A percentile compares a stretch with the other conserved stretches of the same genome.
These are phyloP conservation scores for Sylvicola cinctus DNA, from an alignment of 2,888 invertebrate genomes.

Conservation along the genomic window DNA sequence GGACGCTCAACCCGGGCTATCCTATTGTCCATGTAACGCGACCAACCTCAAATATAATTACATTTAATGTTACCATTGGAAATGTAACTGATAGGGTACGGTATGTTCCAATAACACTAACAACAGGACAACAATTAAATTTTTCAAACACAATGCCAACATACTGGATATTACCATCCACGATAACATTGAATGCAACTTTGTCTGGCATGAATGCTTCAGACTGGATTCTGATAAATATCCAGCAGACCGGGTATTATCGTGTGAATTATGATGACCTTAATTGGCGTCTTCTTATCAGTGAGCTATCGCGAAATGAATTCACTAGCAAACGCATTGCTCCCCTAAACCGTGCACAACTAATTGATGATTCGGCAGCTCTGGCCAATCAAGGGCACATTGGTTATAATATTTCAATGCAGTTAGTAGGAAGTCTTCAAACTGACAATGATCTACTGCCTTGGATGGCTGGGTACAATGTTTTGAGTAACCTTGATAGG, in stretches of 20 bases:
- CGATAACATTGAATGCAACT: too few relatives aligned
- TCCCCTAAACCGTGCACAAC: constrained; percentile 43
- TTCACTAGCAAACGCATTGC: constrained; percentile 30
- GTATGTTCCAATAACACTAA: too few relatives aligned
- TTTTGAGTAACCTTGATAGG: not conserved
- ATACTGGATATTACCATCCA: too few relatives aligned
- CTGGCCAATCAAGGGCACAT: constrained; percentile 34
- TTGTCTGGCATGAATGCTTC: too few relatives aligned
- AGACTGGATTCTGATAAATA: constrained; percentile 3
- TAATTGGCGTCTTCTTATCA: constrained; percentile 36
- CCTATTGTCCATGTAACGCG: too few relatives aligned
- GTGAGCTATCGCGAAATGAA: constrained; percentile 24
- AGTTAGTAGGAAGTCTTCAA: constrained; percentile 34
- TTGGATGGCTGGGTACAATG: constrained; percentile 24
- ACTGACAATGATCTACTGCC: constrained; percentile 41
- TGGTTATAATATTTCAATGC: constrained; percentile 30
- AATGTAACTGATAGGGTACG: too few relatives aligned
- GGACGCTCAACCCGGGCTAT: too few relatives aligned
- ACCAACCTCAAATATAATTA: too few relatives aligned
- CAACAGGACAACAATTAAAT: too few relatives aligned
- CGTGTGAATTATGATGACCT: constrained; percentile 39
- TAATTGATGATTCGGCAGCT: constrained; percentile 46
- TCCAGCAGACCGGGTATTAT: constrained; percentile 30
- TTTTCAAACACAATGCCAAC: too few relatives aligned
- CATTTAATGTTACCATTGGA: too few relatives aligned